phyloP scores from a whole-genome alignment of 2,888 invertebrate genomes.

The Ophraella communa region DNA sequence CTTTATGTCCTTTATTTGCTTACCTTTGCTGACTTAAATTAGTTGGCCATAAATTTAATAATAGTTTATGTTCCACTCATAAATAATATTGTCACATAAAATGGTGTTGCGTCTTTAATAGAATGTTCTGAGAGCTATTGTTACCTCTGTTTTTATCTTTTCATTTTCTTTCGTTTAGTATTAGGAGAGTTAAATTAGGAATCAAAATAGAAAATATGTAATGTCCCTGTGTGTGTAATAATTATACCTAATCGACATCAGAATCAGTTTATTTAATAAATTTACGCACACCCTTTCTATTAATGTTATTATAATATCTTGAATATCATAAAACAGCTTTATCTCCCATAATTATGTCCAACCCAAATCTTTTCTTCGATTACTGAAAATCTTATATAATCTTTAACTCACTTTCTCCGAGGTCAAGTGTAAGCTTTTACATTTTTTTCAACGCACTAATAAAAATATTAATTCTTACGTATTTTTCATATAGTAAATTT shows the following conservation, averaged over 20 bases:
- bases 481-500: no score
- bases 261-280: no score
- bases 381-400: not conserved
- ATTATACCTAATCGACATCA: no score
- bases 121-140: slow-evolving; percentile 14
- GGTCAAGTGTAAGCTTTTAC: slow-evolving; percentile 1
- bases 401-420: slow-evolving; percentile 1
- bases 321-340: not conserved
- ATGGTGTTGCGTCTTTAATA: slow-evolving; percentile 9
- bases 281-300: no score
- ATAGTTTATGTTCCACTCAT: slow-evolving; percentile 18
- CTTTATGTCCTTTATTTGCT: not conserved
- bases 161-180: slow-evolving; percentile 1
- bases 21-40: slow-evolving; percentile 12
- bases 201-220: not conserved
- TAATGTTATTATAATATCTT: no score
- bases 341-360: not conserved
- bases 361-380: not conserved
- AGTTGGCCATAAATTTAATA: slow-evolving; percentile 18
- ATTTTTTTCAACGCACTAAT: not conserved
- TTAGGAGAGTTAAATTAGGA: not conserved
- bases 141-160: not conserved
- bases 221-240: not conserved
- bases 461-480: not conserved
- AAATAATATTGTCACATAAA: slow-evolving; percentile 21